Conservation (phyloP, 30 jellyfish, hydroid and myxozoan species). For the Hydractinia symbiolongicarpus region DNA sequence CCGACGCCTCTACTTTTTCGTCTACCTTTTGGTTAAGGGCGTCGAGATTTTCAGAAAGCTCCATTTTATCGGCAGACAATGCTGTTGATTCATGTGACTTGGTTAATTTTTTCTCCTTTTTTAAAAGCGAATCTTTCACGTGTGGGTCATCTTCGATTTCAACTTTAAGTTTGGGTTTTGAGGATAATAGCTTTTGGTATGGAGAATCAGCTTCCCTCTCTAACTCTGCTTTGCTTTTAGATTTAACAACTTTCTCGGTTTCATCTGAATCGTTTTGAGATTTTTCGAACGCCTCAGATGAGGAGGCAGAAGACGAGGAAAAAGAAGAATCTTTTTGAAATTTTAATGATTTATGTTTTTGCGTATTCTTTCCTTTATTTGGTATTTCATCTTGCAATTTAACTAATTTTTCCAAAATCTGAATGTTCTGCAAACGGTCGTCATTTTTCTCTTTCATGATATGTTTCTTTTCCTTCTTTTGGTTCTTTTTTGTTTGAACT, state of each 20-base stretch:
- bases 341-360: background rate
- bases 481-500: background rate
- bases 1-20: too few relatives aligned
- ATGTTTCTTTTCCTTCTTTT: too few relatives aligned
- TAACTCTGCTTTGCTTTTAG: background rate
- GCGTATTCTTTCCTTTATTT: background rate
- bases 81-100: too few relatives aligned
- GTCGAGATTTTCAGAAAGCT: too few relatives aligned
- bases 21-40: too few relatives aligned
- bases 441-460: too few relatives aligned
- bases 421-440: background rate
- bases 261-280: background rate
- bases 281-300: background rate
- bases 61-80: too few relatives aligned
- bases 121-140: too few relatives aligned
- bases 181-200: background rate
- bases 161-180: constrained; percentile 4
- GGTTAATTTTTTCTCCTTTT: too few relatives aligned
- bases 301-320: too few relatives aligned
- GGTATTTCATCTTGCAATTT: background rate
- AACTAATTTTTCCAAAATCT: background rate
- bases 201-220: constrained; percentile 1
- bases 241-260: background rate
- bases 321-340: background rate
- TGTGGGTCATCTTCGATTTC: background rate